These are phyloP conservation scores for Dynastes tityus DNA, from an alignment of 2,888 invertebrate species.

Conservation along the genomic window DNA sequence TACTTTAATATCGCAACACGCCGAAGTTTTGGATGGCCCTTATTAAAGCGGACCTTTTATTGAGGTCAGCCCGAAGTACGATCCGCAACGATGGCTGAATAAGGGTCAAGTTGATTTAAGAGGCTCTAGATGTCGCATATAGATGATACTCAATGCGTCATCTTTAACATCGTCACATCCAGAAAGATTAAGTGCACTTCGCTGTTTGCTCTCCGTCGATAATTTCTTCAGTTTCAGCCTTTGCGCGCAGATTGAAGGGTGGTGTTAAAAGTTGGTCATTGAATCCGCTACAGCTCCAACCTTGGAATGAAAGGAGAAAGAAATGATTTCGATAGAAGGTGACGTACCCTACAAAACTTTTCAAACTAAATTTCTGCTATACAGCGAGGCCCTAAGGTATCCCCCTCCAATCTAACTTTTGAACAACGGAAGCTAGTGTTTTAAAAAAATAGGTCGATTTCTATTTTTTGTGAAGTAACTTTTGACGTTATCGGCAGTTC, in stretches of 20 bases:
- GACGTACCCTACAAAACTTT: no score
- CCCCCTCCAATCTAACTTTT: no score
- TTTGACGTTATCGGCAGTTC: no score
- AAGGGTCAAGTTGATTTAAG: slow-evolving; percentile 42
- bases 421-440: no score
- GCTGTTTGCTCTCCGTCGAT: slow-evolving; percentile 20
- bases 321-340: no score
- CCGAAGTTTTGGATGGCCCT: slow-evolving; percentile 37
- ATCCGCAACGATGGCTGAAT: slow-evolving; percentile 30
- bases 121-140: slow-evolving; percentile 39
- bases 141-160: slow-evolving; percentile 44
- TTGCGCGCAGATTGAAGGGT: background rate
- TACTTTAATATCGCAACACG: slow-evolving; percentile 38
- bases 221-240: slow-evolving; percentile 8
- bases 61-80: slow-evolving; percentile 41
- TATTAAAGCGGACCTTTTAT: slow-evolving; percentile 33
- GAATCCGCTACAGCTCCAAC: background rate
- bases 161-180: slow-evolving; percentile 37
- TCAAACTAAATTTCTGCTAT: no score
- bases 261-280: background rate
- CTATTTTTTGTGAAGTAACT: no score
- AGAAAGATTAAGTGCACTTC: slow-evolving; percentile 42
- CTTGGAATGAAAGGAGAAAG: background rate
- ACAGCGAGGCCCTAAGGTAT: no score
- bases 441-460: no score